These are phyloP conservation scores for Gallinago stenura DNA, from an alignment of 2,797 vertebrate genomes.

Conservation along the genomic window DNA sequence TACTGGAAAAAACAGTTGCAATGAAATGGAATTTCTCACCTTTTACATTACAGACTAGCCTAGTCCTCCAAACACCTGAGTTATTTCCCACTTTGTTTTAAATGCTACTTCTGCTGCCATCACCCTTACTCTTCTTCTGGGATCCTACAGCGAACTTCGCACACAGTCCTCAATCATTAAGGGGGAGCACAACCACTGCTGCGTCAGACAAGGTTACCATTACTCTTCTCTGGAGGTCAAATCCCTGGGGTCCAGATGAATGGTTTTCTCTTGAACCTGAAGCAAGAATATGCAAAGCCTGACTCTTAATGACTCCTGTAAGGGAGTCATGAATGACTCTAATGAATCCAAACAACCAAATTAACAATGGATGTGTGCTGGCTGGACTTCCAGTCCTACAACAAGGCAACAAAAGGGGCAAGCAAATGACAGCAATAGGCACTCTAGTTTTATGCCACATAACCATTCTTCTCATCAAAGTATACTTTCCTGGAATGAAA, in stretches of 20 bases:
- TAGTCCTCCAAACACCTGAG: neutral
- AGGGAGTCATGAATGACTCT: neutral
- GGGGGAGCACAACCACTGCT: neutral
- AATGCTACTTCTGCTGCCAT: neutral
- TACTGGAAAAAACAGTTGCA: neutral
- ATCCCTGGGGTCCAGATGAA: neutral
- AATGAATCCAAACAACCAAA: slow-evolving; percentile 10
- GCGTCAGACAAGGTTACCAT: neutral
- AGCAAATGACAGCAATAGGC: neutral
- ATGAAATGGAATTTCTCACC: neutral
- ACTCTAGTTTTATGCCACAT: neutral
- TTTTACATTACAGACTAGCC: neutral
- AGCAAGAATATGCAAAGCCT: neutral
- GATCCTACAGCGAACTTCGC: neutral
- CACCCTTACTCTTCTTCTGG: neutral
- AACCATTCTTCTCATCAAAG: neutral
- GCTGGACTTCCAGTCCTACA: neutral
- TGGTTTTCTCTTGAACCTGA: neutral
- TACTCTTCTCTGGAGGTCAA: neutral
- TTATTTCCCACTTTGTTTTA: neutral
- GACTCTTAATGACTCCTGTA: neutral
- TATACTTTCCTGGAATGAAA: neutral
- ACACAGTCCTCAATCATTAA: neutral
- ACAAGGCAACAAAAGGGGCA: neutral
- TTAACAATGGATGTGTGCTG: neutral